Base-by-base conservation (phyloP, 2,797 vertebrate species). In the Corythornis leucogaster region DNA sequence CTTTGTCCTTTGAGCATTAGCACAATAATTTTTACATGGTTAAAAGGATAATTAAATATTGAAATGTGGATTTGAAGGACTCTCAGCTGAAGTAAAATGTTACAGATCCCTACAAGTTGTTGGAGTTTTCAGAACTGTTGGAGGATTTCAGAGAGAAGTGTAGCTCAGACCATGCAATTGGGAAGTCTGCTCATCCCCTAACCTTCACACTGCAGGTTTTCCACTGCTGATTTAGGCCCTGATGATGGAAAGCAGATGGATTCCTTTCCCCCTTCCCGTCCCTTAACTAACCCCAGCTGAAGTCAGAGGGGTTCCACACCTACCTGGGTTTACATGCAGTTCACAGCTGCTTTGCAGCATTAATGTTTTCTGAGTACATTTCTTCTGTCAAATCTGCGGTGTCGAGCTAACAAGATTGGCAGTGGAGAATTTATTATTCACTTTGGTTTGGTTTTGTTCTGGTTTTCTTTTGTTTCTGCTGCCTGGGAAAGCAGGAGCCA, bases 11-110 rank as follows among this genome's bases (percentile, higher is more conserved):
- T 89, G 18, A 92, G 10, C 40, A 68, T 91, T 62, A 40, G 64
- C 57, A 40, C 33, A 71, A 21, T 82, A 48, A 30, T 85, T 77
- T 88, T 89, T 87, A 28, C 82, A 76, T 66, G 48, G 30, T 70
- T 74, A 53, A 77, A 95, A 85, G 43, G 87, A 84, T 93, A 92
- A 91, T 91, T 76, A 85, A 62, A 69, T 80, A 12, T 83, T 54
- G 57, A 38, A 80, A 73, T 6, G 21, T 61, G 40, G 22, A 64
- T 86, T 57, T n/a, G 35, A 77, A 89, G 19, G 62, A 51, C 26
- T 53, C 48, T 75, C 51, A 79, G 43, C 11, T 73, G 79, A 71
- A 46, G 31, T 51, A 71, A 85, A 15, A 3, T 26, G 7, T 33
- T 15, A 17, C 5, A 58, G 62, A 31, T 12, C 11, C 1, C 3